A percentile compares a stretch with the other conserved stretches of the same genome.
Evolutionary conservation across 2,888 invertebrate species (phyloP).

Genomic region (Harpalus rubripes): DNA sequence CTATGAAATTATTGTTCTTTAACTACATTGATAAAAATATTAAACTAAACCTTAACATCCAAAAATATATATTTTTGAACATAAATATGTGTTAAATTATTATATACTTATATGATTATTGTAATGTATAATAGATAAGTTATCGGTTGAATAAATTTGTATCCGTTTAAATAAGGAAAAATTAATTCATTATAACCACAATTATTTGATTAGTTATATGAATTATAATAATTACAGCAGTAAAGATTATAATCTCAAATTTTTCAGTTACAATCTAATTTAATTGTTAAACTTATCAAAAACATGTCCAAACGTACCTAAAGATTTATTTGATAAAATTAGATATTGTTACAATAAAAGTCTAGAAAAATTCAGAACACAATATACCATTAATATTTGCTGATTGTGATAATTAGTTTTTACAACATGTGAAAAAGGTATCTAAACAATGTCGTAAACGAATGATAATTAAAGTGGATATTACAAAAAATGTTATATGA

Average conservation of each 20-base stretch:
- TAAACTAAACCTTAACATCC: neutral
- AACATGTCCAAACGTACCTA: neutral
- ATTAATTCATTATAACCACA: conserved; percentile 4
- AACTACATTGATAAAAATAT: neutral
- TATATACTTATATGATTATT: neutral
- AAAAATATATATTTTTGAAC: neutral
- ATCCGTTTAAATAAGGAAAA: conserved; percentile 16
- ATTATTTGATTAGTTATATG: neutral
- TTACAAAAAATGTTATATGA: neutral
- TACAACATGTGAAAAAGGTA: neutral
- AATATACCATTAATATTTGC: neutral
- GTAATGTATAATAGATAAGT: neutral
- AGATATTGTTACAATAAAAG: neutral
- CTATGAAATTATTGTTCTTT: neutral
- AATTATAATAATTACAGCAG: neutral
- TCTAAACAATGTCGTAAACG: neutral
- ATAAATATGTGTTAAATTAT: neutral
- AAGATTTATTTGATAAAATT: neutral
- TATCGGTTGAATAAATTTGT: neutral
- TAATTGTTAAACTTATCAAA: neutral
- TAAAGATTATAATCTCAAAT: neutral
- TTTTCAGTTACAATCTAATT: neutral
- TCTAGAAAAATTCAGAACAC: neutral
- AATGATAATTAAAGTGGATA: neutral
- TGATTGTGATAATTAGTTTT: neutral